Percentiles rank a stretch among this genome's conserved stretches.
Conservation (phyloP, 2,113 vertebrate genomes). For the Tychaedon coryphoeus region DNA sequence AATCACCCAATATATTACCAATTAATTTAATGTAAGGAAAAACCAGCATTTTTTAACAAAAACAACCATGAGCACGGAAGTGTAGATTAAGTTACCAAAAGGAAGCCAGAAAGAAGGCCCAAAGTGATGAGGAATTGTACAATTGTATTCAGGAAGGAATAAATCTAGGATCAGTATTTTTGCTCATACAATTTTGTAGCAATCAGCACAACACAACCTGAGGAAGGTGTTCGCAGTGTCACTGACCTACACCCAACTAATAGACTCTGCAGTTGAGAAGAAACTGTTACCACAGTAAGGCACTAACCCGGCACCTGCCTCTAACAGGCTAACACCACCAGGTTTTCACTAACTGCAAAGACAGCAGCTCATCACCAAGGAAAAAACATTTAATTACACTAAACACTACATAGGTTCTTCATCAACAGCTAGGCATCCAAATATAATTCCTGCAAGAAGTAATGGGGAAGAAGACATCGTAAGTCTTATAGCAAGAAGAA, state of each 20-base stretch:
- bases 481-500: neutral
- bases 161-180: neutral
- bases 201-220: neutral
- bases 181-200: neutral
- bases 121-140: neutral
- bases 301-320: neutral
- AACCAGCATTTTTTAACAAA: neutral
- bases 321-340: neutral
- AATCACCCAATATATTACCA: neutral
- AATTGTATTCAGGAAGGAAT: neutral
- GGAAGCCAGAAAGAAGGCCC: neutral
- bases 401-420: neutral
- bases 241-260: neutral
- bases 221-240: neutral
- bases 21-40: neutral
- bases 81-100: neutral
- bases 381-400: neutral
- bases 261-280: neutral
- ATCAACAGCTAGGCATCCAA: neutral
- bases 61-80: neutral
- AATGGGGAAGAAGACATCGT: neutral
- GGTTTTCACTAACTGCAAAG: neutral
- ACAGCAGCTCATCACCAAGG: neutral
- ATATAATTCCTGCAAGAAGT: neutral
- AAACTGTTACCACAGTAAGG: neutral